These are phyloP conservation scores for Epinephelus coioides DNA, from an alignment of 2,797 vertebrate species.

Conservation along the genomic window DNA sequence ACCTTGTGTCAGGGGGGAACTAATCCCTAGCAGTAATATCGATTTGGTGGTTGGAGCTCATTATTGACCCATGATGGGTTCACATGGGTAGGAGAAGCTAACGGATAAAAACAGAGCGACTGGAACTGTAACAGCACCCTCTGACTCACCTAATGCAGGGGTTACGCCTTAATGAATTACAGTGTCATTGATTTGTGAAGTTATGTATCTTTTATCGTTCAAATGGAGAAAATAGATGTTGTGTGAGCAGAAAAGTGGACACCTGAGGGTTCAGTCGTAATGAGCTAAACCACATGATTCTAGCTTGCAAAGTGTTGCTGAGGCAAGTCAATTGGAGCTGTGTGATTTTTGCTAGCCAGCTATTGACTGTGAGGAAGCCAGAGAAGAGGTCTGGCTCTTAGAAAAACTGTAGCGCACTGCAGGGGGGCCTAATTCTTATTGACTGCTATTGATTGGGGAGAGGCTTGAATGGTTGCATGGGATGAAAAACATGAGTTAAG, in stretches of 20 bases:
- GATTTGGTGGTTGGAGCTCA: conserved; percentile 64
- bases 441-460: conserved; percentile 48
- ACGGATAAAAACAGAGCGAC: conserved; percentile 49
- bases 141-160: conserved; percentile 12
- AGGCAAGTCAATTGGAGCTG: conserved; percentile 37
- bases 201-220: conserved; percentile 9
- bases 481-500: conserved; percentile 20
- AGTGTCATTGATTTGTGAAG: conserved; percentile 12
- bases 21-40: conserved; percentile 66
- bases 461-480: conserved; percentile 28
- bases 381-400: conserved; percentile 42
- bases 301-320: conserved; percentile 25
- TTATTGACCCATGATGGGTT: conserved; percentile 69
- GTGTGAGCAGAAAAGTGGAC: conserved; percentile 2
- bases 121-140: conserved; percentile 22
- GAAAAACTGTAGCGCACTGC: conserved; percentile 53
- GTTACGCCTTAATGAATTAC: conserved; percentile 27
- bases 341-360: conserved; percentile 42
- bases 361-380: conserved; percentile 61
- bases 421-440: conserved; percentile 47
- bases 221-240: conserved; percentile 10
- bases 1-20: conserved; percentile 56
- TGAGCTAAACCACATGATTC: conserved; percentile 20
- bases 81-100: conserved; percentile 44
- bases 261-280: conserved; percentile 16